Percentiles rank a stretch among this genome's conserved stretches.
phyloP scores from a whole-genome alignment of 2,888 invertebrate genomes.

The Ichneumoninae sp. region DNA sequence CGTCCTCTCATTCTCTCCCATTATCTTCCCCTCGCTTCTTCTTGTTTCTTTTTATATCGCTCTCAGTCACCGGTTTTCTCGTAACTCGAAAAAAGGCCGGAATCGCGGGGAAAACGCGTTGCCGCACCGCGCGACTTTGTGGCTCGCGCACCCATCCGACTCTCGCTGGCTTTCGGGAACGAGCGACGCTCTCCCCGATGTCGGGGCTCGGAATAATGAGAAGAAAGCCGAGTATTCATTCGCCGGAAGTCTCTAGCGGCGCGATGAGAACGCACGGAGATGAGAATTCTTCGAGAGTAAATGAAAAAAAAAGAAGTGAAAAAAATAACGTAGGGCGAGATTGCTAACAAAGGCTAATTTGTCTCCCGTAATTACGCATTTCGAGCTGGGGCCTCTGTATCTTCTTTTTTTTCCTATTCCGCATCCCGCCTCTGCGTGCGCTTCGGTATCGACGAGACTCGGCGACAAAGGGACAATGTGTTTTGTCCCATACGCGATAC shows the following conservation, averaged over 20 bases:
- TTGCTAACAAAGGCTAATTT: constrained; percentile 39
- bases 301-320: background rate
- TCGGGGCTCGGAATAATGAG: constrained; percentile 20
- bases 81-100: constrained; percentile 20
- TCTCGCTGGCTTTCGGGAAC: background rate
- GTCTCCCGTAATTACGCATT: constrained; percentile 43
- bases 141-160: constrained; percentile 6
- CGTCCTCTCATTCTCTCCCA: background rate
- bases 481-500: constrained; percentile 27
- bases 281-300: constrained; percentile 16
- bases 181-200: background rate
- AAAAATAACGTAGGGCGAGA: background rate
- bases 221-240: constrained; percentile 35
- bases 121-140: constrained; percentile 18
- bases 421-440: background rate
- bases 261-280: constrained; percentile 6
- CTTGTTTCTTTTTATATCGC: background rate
- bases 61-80: constrained; percentile 1
- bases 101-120: constrained; percentile 9
- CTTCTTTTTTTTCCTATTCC: constrained; percentile 12
- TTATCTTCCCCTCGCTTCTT: background rate
- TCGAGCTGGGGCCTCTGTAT: constrained; percentile 2
- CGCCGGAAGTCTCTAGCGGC: constrained; percentile 19
- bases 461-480: constrained; percentile 17
- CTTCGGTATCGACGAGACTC: background rate